Evolutionary conservation across 2,113 vertebrate genomes (phyloP).

Genomic region (Clarias macrocephalus): DNA sequence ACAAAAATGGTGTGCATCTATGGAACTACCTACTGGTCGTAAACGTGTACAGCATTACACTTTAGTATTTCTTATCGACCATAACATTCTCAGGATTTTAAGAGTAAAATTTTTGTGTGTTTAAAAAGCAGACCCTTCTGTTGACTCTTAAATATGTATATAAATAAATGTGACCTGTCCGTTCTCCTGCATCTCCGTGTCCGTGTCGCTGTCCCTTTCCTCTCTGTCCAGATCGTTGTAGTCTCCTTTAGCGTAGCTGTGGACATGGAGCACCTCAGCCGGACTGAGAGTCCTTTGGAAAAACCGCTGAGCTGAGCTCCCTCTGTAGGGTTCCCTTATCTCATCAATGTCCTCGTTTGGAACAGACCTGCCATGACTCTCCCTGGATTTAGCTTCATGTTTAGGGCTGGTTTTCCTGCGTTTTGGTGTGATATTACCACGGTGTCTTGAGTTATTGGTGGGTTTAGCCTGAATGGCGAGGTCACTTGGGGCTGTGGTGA

Average conservation of each 20-base stretch:
- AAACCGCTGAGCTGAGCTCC: slow-evolving; percentile 58
- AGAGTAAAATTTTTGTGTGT: not conserved
- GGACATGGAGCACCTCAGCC: slow-evolving; percentile 80
- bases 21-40: too few species aligned
- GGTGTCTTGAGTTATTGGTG: slow-evolving; percentile 18
- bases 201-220: slow-evolving; percentile 55
- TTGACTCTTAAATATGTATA: not conserved
- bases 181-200: slow-evolving; percentile 57
- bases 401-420: slow-evolving; percentile 36
- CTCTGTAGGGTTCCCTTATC: not conserved
- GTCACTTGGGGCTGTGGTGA: not conserved
- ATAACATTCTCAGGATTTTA: not conserved
- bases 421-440: slow-evolving; percentile 13
- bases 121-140: not conserved
- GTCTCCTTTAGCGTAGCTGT: slow-evolving; percentile 87
- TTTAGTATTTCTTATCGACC: not conserved
- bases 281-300: slow-evolving; percentile 80
- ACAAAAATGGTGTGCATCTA: too few species aligned
- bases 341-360: not conserved
- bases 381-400: slow-evolving; percentile 19
- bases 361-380: not conserved
- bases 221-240: slow-evolving; percentile 66
- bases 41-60: too few species aligned
- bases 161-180: slow-evolving; percentile 24
- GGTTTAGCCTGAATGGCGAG: slow-evolving; percentile 28